phyloP scores from a whole-genome alignment of 2,797 vertebrate genomes.

The Rallus crepitans region DNA sequence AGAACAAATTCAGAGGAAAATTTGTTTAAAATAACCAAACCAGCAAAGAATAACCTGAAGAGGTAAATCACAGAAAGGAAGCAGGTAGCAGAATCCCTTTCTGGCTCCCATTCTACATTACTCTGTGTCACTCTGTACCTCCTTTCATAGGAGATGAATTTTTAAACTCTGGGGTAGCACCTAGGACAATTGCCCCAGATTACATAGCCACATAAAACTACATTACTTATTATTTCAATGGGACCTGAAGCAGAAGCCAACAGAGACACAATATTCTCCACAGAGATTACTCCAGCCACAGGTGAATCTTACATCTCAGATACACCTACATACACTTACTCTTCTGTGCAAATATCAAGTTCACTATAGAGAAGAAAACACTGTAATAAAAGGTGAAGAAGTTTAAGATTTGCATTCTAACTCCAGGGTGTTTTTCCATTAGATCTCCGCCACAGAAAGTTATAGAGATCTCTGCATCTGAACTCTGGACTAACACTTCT shows the following conservation, averaged over 20 bases:
- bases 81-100: neutral
- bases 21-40: neutral
- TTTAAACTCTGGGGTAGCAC: neutral
- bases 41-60: neutral
- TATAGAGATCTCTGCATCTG: neutral
- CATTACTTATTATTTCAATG: neutral
- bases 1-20: neutral
- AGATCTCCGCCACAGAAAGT: neutral
- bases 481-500: neutral
- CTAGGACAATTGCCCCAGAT: neutral
- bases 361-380: neutral
- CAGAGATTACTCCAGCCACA: neutral
- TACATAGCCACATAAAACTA: neutral
- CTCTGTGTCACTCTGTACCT: neutral
- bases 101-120: neutral
- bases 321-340: neutral
- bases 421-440: neutral
- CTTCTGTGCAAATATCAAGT: neutral
- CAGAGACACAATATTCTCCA: neutral
- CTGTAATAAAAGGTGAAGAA: neutral
- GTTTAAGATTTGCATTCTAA: neutral
- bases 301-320: neutral
- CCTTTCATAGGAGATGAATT: neutral
- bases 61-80: neutral
- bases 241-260: neutral